Base-by-base conservation (phyloP, 2,797 vertebrate genomes). In the Chiloscyllium punctatum region DNA sequence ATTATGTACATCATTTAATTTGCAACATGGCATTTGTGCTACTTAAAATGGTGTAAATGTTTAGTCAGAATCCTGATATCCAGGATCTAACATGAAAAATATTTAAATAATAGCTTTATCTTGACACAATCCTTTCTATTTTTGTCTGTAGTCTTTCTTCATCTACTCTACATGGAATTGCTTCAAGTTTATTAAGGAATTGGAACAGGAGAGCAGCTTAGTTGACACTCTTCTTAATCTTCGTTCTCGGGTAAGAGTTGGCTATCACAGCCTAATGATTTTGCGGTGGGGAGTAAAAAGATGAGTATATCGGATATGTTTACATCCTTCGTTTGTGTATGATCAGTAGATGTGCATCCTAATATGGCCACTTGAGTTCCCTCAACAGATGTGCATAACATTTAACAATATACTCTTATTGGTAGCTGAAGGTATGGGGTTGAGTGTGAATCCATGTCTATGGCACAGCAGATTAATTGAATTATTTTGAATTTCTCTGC, bases 111-210 rank as follows among this genome's bases (percentile, higher is more conserved):
- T 37, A 16, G 37, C 37, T 82, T 57, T 68, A 91, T 2, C 37
- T 66, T 92, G 62, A 69, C 18, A n/a, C 42, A 94, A 72, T 25
- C 72, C 42, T 18, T 94, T 1, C 33, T 2, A 95, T 95, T 53
- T 72, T 77, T 68, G 90, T 18, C 71, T 53, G 25, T 23, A 95
- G 94, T 30, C 42, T 37, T 77, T 53, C 48, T 53, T 95, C 71
- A 95, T 95, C 71, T 3, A 53, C 48, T 16, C 94, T 23, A 97
- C 98, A 96, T 97, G 97, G 96, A 96, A 96, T 91, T 97, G 97
- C 96, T 98, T 97, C 87, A 96, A 94, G 21, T 51, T 96, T 69
- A 96, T 98, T 4, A 97, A 96, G 96, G 90, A 95, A 33, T 53
- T 74, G 94, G 94, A 95, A 95, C 42, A 95, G 13, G 71, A 95